A percentile compares a stretch with the other conserved stretches of the same genome.
phyloP scores from a whole-genome alignment of 2,797 vertebrate genomes.

The Schizothorax lantsangensis region DNA sequence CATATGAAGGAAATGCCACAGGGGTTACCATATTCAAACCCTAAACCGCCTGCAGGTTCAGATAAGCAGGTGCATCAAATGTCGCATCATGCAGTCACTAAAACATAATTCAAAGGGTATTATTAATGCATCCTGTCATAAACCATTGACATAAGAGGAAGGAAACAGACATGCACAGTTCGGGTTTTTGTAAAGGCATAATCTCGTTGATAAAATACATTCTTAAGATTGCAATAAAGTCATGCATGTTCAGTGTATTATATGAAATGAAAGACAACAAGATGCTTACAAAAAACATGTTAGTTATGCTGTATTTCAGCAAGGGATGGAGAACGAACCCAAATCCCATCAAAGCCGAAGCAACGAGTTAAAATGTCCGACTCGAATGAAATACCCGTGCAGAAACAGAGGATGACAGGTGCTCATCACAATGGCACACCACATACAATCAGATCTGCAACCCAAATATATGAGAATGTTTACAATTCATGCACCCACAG shows the following conservation, averaged over 20 bases:
- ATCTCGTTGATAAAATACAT: background rate
- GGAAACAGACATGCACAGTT: background rate
- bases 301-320: background rate
- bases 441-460: background rate
- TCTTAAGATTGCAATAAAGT: background rate
- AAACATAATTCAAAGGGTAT: constrained; percentile 9
- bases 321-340: background rate
- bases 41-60: constrained; percentile 8
- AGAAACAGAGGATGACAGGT: constrained; percentile 24
- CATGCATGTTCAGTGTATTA: background rate
- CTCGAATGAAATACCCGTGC: background rate
- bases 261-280: background rate
- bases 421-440: background rate
- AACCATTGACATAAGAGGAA: background rate
- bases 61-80: constrained; percentile 21
- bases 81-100: background rate
- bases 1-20: background rate
- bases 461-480: background rate
- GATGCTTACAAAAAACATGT: background rate
- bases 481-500: background rate
- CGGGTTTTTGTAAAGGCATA: background rate
- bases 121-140: constrained; percentile 3
- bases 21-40: background rate
- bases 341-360: constrained; percentile 21
- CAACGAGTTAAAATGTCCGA: constrained; percentile 35